phyloP scores from a whole-genome alignment of 2,888 invertebrate genomes.

The Ochropleura plecta region DNA sequence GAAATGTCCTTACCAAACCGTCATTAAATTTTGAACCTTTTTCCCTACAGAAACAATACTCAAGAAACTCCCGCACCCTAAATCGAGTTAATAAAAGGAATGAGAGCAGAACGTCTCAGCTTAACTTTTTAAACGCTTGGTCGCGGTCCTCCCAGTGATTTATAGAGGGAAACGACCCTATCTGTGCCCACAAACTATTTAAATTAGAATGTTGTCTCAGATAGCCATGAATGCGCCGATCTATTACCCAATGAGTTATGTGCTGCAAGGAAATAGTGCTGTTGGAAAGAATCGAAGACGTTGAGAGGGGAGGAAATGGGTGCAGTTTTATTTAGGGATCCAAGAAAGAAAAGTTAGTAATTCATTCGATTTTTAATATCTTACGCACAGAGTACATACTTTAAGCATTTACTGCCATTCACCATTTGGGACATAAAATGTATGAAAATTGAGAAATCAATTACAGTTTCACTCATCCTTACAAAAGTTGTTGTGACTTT shows the following conservation, averaged over 20 bases:
- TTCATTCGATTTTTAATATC: background rate
- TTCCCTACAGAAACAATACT: background rate
- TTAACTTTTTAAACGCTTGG: slow-evolving; percentile 81
- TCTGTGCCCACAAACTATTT: slow-evolving; percentile 80
- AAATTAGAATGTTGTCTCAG: slow-evolving; percentile 85
- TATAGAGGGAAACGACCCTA: slow-evolving; percentile 70
- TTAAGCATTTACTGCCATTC: background rate
- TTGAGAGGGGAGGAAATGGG: background rate
- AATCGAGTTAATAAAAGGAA: slow-evolving; percentile 72
- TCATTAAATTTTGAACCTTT: background rate
- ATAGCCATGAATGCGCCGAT: slow-evolving; percentile 70
- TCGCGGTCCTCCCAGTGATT: slow-evolving; percentile 71
- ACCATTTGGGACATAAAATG: background rate
- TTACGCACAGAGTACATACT: background rate
- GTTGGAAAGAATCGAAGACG: slow-evolving; percentile 19
- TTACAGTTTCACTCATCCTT: background rate
- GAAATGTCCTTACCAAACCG: background rate
- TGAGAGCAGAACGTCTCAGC: slow-evolving; percentile 72
- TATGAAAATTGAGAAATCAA: background rate
- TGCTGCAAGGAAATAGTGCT: slow-evolving; percentile 48
- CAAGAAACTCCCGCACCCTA: slow-evolving; percentile 41
- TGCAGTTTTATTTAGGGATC: slow-evolving; percentile 18
- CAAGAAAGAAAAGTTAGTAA: background rate
- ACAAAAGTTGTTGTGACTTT: background rate
- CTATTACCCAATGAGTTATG: slow-evolving; percentile 78